Base-by-base conservation (phyloP, 1,140 invertebrate genomes). In the Drosophila burlai region DNA sequence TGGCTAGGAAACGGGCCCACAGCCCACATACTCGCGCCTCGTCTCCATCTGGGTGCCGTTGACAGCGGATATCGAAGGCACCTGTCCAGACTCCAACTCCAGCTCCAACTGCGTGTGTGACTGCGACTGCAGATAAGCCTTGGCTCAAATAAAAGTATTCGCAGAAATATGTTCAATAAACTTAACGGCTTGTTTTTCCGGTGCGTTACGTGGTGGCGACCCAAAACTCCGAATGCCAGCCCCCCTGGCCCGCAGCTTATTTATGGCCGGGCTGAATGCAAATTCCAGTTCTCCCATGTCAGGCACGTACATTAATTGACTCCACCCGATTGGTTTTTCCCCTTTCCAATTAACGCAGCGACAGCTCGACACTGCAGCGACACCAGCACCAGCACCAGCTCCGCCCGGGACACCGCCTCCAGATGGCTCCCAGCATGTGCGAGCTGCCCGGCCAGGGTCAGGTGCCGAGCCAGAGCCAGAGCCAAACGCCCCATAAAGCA, bases 351-450 rank as follows among this genome's bases (percentile, higher is more conserved):
- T 46, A 49, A 69, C 73, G 34, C 78, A 87, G 84, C 76, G 85
- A 87, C 81, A 87, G 68, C 69, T 83, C 87, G 18, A 91, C 87
- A 40, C 61, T 79, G 59, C 87, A 89, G 61, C 72, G 80, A 62
- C 79, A 59, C 29, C 80, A 80, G n/a, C 80, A 58, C 26, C 26
- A 26, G 26, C 26, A 26, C 26, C 26, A 26, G 34, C 65, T 36
- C 3, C 54, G 45, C 16, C 49, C 73, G 38, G 62, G 63, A 67
- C 66, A 38, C 45, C 66, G 40, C 54, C 69, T 72, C 45, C 64
- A 66, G 21, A 93, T 93, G 92, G 92, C 92, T 60, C 92, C 92
- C 52, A 93, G 92, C 62, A 83, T 91, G 36, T 92, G 91, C 76
- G 83, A 92, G 57, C 55, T 92, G 52, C 62, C 69, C n/a, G 59